Conservation (phyloP, 2,797 vertebrate genomes). For the Eupleurogrammus muticus region DNA sequence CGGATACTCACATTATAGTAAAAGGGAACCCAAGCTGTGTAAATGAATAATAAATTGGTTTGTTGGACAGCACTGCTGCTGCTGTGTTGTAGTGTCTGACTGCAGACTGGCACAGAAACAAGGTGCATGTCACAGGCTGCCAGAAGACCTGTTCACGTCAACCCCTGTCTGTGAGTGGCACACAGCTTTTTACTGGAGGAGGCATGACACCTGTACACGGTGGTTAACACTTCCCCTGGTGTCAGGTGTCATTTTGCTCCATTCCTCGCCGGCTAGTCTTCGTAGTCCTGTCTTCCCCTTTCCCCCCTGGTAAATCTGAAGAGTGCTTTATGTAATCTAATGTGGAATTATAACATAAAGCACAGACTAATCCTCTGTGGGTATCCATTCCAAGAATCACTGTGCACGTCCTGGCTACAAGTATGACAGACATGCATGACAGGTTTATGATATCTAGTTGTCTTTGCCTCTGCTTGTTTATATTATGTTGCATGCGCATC, state of each 20-base stretch:
- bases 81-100: conserved; percentile 22
- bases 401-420: conserved; percentile 24
- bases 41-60: conserved; percentile 62
- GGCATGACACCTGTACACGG: no score
- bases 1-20: no score
- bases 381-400: conserved; percentile 37
- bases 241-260: conserved; percentile 14
- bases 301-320: conserved; percentile 46
- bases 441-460: conserved; percentile 22
- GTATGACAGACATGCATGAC: background rate
- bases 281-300: conserved; percentile 29
- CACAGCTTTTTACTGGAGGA: no score
- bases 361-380: conserved; percentile 49
- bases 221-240: background rate
- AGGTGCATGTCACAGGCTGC: conserved; percentile 13
- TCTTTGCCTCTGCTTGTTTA: background rate
- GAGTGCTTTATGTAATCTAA: conserved; percentile 65
- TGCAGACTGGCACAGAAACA: conserved; percentile 41
- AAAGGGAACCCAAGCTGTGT: conserved; percentile 18
- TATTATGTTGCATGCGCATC: conserved; percentile 24
- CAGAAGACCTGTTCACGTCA: background rate
- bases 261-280: conserved; percentile 5
- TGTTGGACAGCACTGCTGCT: conserved; percentile 46
- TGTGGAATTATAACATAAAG: conserved; percentile 61
- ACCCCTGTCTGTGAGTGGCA: no score